Percentiles rank a stretch among this genome's conserved stretches.
Evolutionary conservation across 2,797 vertebrate genomes (phyloP).

Genomic region (Coendou prehensilis): DNA sequence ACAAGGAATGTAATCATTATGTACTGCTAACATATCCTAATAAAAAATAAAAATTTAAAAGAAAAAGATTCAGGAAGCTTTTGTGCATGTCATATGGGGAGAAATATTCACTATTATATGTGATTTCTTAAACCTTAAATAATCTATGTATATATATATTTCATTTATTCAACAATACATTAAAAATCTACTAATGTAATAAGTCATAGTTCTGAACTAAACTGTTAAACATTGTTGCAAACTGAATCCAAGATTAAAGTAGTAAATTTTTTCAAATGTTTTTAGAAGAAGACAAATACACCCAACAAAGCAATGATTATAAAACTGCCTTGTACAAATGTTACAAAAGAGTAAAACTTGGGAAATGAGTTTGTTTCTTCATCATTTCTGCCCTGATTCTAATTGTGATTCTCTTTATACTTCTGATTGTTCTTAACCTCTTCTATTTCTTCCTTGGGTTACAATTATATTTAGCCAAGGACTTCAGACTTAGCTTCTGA

Average conservation of each 20-base stretch:
- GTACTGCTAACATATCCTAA: not conserved
- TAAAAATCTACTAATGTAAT: not conserved
- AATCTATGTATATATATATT: not conserved
- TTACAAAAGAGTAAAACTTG: conserved; percentile 10
- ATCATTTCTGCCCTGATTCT: not conserved
- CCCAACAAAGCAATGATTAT: not conserved
- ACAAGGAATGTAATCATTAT: not conserved
- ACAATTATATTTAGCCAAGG: conserved; percentile 6
- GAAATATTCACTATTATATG: not conserved
- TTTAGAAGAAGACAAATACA: conserved; percentile 41
- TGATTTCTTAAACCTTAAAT: not conserved
- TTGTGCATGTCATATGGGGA: not conserved
- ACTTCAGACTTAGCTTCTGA: conserved; percentile 10
- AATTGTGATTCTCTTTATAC: conserved; percentile 4
- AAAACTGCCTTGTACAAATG: not conserved
- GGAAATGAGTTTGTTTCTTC: conserved; percentile 26
- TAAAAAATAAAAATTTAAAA: not conserved
- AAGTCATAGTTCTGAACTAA: not conserved
- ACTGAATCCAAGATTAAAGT: not conserved
- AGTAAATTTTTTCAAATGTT: conserved; percentile 4
- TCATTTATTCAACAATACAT: not conserved
- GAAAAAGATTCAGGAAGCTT: not conserved
- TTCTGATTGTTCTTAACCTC: not conserved
- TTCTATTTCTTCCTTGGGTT: not conserved
- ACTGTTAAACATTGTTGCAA: conserved; percentile 3